Conservation (phyloP, 37 sponge, comb jelly and placozoan species). For the Crambe crambe region DNA sequence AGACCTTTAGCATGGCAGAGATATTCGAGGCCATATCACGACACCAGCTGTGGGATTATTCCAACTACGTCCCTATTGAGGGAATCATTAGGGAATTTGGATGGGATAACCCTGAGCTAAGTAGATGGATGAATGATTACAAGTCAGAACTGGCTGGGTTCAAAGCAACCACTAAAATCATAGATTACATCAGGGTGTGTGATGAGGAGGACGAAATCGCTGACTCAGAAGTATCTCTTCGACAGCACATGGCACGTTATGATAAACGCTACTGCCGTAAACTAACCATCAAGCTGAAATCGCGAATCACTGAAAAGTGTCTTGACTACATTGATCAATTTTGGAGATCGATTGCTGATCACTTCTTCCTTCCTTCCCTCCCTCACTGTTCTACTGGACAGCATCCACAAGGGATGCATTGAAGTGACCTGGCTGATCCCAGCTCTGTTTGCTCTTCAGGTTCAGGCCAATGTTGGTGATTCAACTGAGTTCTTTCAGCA, state of each 20-base stretch:
- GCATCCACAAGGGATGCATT: background rate
- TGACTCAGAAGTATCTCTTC: background rate
- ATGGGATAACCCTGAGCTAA: background rate
- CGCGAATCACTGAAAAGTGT: background rate
- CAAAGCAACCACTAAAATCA: background rate
- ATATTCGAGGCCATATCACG: background rate
- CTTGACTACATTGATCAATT: slow-evolving; percentile 5
- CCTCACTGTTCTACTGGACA: background rate
- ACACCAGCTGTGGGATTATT: background rate
- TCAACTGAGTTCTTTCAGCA: background rate
- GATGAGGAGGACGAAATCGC: background rate
- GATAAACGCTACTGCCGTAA: background rate
- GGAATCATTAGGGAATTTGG: background rate
- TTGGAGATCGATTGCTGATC: background rate
- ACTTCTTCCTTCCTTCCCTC: background rate
- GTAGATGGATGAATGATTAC: background rate
- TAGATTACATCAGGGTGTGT: background rate
- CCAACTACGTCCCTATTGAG: background rate
- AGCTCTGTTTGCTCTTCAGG: background rate
- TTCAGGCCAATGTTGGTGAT: background rate
- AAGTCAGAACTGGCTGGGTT: background rate
- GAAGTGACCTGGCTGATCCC: background rate
- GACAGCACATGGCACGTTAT: background rate
- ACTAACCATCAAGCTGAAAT: background rate
- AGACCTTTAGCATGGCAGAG: background rate